Percentiles rank a stretch among this genome's conserved stretches.
Conservation (phyloP, 2,888 invertebrate genomes). For the Stenchaetothrips biformis region DNA sequence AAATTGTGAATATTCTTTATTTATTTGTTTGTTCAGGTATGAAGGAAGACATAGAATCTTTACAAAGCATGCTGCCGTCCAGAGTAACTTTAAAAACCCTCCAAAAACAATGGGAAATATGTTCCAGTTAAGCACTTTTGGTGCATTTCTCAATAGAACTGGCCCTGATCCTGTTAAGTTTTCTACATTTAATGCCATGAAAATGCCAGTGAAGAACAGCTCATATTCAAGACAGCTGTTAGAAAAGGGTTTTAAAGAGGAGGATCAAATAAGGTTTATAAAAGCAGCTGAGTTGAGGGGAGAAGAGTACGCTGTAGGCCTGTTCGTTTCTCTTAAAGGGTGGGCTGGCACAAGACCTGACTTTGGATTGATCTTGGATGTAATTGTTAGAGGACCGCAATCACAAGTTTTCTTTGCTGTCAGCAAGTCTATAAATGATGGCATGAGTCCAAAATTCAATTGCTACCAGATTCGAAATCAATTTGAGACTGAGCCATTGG, state of each 20-base stretch:
- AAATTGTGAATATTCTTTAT: too few relatives aligned
- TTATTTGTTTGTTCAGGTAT: background rate
- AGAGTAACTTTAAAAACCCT: background rate
- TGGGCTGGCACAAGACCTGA: background rate
- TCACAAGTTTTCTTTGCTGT: background rate
- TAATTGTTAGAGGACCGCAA: background rate
- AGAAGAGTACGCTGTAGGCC: background rate
- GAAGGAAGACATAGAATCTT: background rate
- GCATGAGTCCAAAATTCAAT: background rate
- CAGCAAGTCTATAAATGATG: background rate
- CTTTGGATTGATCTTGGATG: background rate
- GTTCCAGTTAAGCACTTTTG: background rate
- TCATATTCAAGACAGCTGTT: background rate
- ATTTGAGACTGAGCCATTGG: background rate
- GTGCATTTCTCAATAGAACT: background rate
- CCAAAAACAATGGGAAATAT: background rate
- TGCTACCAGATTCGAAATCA: background rate
- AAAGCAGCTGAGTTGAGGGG: background rate
- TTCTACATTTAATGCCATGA: background rate
- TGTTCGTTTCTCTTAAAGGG: background rate
- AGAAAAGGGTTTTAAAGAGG: background rate
- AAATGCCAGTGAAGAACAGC: background rate
- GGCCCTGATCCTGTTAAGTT: background rate
- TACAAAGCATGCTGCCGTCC: background rate
- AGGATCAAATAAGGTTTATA: background rate